phyloP scores from a whole-genome alignment of 2,113 vertebrate species.

The Tachycineta bicolor region DNA sequence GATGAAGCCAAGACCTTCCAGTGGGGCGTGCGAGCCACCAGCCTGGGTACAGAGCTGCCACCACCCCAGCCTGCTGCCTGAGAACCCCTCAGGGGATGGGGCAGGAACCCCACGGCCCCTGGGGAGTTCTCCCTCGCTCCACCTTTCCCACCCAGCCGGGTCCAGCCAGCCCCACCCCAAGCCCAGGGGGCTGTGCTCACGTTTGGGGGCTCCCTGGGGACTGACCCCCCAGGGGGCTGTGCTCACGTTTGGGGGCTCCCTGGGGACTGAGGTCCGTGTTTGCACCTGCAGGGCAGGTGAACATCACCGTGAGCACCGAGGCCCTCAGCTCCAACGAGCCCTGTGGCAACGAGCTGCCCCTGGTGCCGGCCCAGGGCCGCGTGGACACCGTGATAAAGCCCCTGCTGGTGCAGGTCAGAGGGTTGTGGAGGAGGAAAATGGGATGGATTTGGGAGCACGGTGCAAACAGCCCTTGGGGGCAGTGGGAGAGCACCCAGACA shows the following conservation, averaged over 20 bases:
- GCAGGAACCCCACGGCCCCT: background rate
- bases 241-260: fast-evolving
- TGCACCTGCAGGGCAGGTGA: conserved; percentile 17
- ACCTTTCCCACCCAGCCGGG: background rate
- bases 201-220: background rate
- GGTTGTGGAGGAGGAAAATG: background rate
- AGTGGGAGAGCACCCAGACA: background rate
- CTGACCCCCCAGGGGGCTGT: too few relatives aligned
- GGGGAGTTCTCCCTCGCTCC: fast-evolving
- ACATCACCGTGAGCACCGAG: background rate
- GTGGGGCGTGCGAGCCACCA: background rate
- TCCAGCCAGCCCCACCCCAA: background rate
- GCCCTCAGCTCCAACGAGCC: conserved; percentile 18
- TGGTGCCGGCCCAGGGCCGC: background rate
- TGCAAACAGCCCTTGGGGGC: background rate
- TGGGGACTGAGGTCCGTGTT: fast-evolving
- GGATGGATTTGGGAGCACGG: background rate
- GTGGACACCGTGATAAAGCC: conserved; percentile 48
- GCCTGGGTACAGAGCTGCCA: background rate
- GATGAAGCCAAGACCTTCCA: conserved; percentile 2
- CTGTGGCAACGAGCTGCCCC: background rate
- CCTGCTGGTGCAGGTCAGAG: conserved; percentile 53
- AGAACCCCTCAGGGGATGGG: background rate
- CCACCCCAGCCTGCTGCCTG: background rate
- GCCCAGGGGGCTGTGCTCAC: background rate